Base-by-base conservation (phyloP, 2,888 invertebrate species). In the Calliopum simillimum region DNA sequence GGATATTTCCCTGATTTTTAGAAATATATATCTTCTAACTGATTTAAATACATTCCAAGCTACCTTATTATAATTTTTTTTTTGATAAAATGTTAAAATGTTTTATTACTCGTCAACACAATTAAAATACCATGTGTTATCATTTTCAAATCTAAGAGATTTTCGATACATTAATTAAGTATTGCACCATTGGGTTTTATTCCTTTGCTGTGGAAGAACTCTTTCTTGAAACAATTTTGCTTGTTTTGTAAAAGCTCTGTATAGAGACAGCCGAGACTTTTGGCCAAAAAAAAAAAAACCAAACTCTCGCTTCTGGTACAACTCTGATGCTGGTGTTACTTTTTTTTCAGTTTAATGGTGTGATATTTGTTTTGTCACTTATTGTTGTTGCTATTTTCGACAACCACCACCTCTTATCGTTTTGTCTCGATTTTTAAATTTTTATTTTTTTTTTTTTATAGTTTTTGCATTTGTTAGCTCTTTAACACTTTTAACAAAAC, bases 91-190 rank as follows among this genome's bases (percentile, higher is more conserved):
- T 33, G 33, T 8, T 33, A 33, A 33, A 33, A 33, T 8, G 33
- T 33, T 33, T 33, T 13, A 19, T 19, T 53, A n/a, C 0, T 25
- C 11, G 25, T 16, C 63, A 63, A 49, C 47, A 33, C 63, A 63
- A 63, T 63, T 63, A 63, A 63, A 63, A 63, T 63, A 63, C 63
- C 49, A 63, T n/a, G 47, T 49, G 49, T 63, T 63, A 63, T 63
- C 49, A 19, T 16, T 62, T 58, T 63, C 49, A 12, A 25, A 63
- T 63, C 63, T 63, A 49, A 33, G 33, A 63, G 63, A 63, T 63
- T 47, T 63, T n/a, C 63, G 63, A 63, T 63, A 63, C 63, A 63
- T 63, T 63, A 63, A 63, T 63, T 63, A 63, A 63, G 44, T 53
- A 21, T 33, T 58, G 56, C 56, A 43, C 43, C 14, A 53, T 5